Conservation (phyloP, 2,797 vertebrate species). For the Amphiprion clarkii region DNA sequence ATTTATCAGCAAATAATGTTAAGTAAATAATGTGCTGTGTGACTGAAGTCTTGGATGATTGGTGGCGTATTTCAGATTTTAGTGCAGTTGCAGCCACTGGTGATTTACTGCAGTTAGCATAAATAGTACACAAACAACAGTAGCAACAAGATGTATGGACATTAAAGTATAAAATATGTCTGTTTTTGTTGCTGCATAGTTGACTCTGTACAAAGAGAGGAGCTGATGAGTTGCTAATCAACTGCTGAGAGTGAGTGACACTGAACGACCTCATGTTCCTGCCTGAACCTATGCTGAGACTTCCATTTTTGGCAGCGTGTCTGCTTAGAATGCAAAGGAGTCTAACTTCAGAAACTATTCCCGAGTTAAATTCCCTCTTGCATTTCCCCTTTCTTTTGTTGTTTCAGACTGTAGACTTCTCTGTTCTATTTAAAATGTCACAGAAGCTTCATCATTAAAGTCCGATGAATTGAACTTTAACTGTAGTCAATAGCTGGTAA, state of each 20-base stretch:
- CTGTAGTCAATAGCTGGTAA: slow-evolving; percentile 12
- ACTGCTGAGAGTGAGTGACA: slow-evolving; percentile 15
- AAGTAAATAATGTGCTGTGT: slow-evolving; percentile 15
- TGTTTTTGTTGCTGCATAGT: slow-evolving; percentile 7
- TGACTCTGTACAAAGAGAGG: slow-evolving; percentile 14
- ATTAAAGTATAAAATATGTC: slow-evolving; percentile 10
- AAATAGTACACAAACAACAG: not conserved
- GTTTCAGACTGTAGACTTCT: slow-evolving; percentile 5
- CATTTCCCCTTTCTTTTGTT: not conserved
- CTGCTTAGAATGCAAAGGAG: slow-evolving; percentile 19
- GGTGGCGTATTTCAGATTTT: slow-evolving; percentile 17
- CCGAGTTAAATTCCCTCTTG: not conserved
- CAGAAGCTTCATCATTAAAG: slow-evolving; percentile 15
- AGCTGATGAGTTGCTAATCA: slow-evolving; percentile 20
- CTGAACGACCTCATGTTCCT: slow-evolving; percentile 19
- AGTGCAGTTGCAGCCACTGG: slow-evolving; percentile 4
- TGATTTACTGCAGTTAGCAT: slow-evolving; percentile 13
- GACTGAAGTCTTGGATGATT: slow-evolving; percentile 15
- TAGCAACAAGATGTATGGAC: not conserved
- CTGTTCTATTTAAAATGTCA: slow-evolving; percentile 18
- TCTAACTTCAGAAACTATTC: not conserved
- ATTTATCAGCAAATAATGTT: slow-evolving; percentile 18
- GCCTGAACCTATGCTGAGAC: not conserved
- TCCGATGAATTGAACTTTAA: slow-evolving; percentile 28
- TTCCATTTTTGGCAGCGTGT: slow-evolving; percentile 2